Evolutionary conservation across 2,113 vertebrate genomes (phyloP).

Genomic region (Vidua macroura): DNA sequence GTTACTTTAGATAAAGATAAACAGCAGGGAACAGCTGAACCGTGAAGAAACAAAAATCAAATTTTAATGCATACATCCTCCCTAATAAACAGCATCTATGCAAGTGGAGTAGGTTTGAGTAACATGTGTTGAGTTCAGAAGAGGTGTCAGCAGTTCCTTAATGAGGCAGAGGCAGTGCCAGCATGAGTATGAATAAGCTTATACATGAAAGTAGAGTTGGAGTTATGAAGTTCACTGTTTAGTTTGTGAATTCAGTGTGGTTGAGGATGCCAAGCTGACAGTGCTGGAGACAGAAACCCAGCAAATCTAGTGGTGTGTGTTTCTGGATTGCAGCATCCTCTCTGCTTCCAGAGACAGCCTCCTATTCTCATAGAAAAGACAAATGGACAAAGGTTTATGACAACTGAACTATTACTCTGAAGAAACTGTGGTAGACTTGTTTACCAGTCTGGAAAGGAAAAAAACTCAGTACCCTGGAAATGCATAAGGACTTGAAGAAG

Average conservation of each 20-base stretch:
- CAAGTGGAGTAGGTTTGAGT: not conserved
- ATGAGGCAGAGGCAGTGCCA: conserved; percentile 27
- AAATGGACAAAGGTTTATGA: not conserved
- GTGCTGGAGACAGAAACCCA: not conserved
- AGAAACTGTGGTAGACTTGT: not conserved
- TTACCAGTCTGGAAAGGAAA: not conserved
- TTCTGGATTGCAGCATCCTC: not conserved
- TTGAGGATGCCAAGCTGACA: not conserved
- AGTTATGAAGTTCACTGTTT: not conserved
- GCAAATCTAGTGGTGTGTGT: not conserved
- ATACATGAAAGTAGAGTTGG: not conserved
- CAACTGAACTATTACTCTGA: not conserved
- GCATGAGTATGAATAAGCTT: not conserved
- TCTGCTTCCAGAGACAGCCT: not conserved
- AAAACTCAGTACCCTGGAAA: not conserved
- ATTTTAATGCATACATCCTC: not conserved
- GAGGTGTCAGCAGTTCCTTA: conserved; percentile 42
- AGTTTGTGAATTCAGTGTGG: not conserved
- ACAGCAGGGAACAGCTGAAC: conserved; percentile 10
- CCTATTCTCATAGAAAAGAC: rapidly evolving
- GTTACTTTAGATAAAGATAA: not conserved
- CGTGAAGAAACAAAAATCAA: not conserved
- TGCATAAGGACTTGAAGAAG: not conserved
- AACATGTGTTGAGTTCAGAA: not conserved
- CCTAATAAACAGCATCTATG: not conserved